phyloP scores from a whole-genome alignment of 2,797 vertebrate genomes.

The Sandelia bainsii region DNA sequence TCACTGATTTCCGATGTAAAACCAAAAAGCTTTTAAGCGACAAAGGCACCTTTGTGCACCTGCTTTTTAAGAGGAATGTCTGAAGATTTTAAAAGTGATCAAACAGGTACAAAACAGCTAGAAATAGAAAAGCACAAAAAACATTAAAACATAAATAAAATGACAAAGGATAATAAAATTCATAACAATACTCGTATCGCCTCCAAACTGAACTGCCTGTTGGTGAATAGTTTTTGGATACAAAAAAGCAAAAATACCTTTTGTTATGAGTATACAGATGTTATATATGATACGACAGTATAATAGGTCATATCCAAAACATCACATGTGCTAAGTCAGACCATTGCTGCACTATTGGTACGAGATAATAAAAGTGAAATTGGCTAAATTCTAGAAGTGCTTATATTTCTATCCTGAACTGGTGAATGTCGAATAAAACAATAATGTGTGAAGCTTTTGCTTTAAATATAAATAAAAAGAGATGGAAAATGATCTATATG shows the following conservation, averaged over 20 bases:
- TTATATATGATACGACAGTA: constrained; percentile 90
- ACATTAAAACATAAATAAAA: constrained; percentile 79
- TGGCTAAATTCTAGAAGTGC: constrained; percentile 86
- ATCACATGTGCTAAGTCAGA: constrained; percentile 94
- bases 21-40: constrained; percentile 58
- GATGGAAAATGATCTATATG: constrained; percentile 70
- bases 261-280: constrained; percentile 85
- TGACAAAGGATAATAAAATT: constrained; percentile 68
- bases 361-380: constrained; percentile 82
- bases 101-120: constrained; percentile 59
- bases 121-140: constrained; percentile 64
- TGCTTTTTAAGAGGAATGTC: constrained; percentile 75
- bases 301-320: constrained; percentile 90
- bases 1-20: constrained; percentile 58
- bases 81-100: constrained; percentile 74
- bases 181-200: constrained; percentile 61
- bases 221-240: constrained; percentile 85
- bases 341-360: constrained; percentile 90
- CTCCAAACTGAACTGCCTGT: constrained; percentile 74
- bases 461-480: constrained; percentile 88
- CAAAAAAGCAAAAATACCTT: constrained; percentile 79
- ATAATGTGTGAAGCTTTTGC: constrained; percentile 83
- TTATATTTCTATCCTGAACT: constrained; percentile 87
- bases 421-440: constrained; percentile 83
- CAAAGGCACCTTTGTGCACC: constrained; percentile 58